Conservation (phyloP, 2,797 vertebrate species). For the Garrulus glandarius region DNA sequence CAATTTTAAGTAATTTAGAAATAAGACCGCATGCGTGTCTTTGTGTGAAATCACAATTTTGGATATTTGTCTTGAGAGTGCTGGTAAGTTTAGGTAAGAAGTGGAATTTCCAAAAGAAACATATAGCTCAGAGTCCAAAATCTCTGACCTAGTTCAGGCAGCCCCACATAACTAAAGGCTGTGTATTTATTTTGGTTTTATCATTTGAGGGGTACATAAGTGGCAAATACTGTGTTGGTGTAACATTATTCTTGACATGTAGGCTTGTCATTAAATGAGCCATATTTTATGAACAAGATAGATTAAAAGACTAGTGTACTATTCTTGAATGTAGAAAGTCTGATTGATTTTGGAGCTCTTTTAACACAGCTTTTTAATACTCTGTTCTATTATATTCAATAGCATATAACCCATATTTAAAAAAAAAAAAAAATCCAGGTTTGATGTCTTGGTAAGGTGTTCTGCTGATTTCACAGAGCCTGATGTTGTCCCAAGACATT, state of each 20-base stretch:
- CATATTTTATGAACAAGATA: background rate
- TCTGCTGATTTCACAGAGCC: background rate
- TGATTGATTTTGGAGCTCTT: background rate
- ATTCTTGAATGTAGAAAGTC: background rate
- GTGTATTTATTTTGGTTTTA: background rate
- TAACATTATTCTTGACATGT: background rate
- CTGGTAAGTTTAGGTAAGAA: background rate
- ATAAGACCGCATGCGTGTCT: background rate
- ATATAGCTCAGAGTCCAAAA: background rate
- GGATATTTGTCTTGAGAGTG: background rate
- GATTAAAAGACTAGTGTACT: background rate
- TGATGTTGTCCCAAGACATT: background rate
- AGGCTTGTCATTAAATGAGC: background rate
- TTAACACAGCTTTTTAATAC: background rate
- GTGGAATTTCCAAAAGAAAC: background rate
- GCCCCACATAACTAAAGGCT: background rate
- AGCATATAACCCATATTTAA: background rate
- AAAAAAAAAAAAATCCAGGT: background rate
- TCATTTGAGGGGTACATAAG: background rate
- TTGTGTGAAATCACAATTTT: background rate
- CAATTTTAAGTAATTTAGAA: background rate
- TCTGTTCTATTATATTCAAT: background rate
- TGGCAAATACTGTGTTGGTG: background rate
- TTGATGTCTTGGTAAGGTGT: background rate
- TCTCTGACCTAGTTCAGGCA: background rate